These are phyloP conservation scores for Troilus luridus DNA, from an alignment of 2,888 invertebrate species.

Conservation along the genomic window DNA sequence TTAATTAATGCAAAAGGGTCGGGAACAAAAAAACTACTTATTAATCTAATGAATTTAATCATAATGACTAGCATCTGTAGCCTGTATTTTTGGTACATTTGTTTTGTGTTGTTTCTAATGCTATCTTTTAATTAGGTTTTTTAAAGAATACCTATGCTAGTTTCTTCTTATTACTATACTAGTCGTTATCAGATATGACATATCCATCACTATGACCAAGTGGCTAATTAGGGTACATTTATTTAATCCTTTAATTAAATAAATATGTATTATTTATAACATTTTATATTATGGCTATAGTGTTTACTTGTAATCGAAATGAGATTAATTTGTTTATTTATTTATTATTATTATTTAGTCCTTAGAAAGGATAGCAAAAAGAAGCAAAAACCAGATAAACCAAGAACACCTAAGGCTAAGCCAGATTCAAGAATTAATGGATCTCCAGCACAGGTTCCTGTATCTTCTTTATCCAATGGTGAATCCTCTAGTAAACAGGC, in stretches of 20 bases:
- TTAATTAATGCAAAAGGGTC: no score
- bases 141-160: background rate
- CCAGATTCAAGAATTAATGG: slow-evolving; percentile 45
- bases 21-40: no score
- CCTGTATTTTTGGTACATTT: background rate
- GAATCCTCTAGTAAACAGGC: slow-evolving; percentile 50
- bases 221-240: background rate
- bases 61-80: no score
- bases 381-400: slow-evolving; percentile 36
- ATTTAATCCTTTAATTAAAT: background rate
- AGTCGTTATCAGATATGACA: no score
- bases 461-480: background rate
- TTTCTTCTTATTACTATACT: background rate
- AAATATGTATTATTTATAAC: background rate
- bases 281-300: background rate
- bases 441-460: slow-evolving; percentile 13
- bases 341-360: background rate
- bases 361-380: slow-evolving; percentile 36
- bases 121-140: background rate
- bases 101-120: background rate
- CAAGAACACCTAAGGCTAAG: slow-evolving; percentile 20
- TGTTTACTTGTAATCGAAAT: background rate
- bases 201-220: no score
- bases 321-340: background rate
- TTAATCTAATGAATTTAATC: no score